A percentile compares a stretch with the other conserved stretches of the same genome.
These are phyloP conservation scores for Timema podura DNA, from an alignment of 2,888 invertebrate genomes.

Conservation along the genomic window DNA sequence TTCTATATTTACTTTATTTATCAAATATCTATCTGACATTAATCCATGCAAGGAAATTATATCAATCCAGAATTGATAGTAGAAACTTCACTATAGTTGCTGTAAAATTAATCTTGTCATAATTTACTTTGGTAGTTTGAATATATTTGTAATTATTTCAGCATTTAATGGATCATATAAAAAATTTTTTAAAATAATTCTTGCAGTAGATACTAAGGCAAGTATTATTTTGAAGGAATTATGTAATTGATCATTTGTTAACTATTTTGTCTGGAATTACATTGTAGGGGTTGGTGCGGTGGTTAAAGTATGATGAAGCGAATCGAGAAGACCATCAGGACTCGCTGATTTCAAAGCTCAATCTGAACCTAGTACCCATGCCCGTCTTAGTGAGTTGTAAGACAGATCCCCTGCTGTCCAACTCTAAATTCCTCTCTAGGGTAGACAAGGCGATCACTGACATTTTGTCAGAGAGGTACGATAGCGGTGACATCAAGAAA, in stretches of 20 bases:
- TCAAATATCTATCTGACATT: not conserved
- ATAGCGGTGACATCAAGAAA: conserved; percentile 19
- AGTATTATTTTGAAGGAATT: not conserved
- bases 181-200: not conserved
- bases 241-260: not conserved
- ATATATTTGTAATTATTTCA: not conserved
- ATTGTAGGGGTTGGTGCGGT: conserved; percentile 35
- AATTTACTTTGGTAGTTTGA: no score
- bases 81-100: no score
- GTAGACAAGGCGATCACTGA: conserved; percentile 26
- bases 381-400: conserved; percentile 36
- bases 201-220: not conserved
- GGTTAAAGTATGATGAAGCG: conserved; percentile 34
- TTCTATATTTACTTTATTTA: not conserved
- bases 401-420: conserved; percentile 33
- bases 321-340: conserved; percentile 33
- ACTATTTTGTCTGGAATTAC: not conserved
- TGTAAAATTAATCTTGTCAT: no score
- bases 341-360: conserved; percentile 34
- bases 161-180: not conserved
- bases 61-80: no score
- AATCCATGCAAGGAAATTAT: no score
- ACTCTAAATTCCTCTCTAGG: conserved; percentile 15
- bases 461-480: conserved; percentile 28
- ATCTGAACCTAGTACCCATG: conserved; percentile 36